A percentile compares a stretch with the other conserved stretches of the same genome.
Conservation (phyloP, 2,888 invertebrate genomes). For the Ligdia adustata region DNA sequence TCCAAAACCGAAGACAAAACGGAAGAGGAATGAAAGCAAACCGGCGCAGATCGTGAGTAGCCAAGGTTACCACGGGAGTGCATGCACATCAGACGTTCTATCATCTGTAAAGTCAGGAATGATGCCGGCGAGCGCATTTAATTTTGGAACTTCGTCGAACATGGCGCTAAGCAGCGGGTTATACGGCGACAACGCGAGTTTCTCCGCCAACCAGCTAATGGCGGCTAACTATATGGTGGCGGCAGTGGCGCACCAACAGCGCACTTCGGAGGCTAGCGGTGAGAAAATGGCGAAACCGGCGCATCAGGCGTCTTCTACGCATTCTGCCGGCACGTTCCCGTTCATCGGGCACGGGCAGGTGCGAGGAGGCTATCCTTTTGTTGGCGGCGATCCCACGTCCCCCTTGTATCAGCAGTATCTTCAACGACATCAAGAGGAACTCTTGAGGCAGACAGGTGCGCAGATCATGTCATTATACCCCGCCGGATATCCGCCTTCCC, state of each 20-base stretch:
- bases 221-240: conserved; percentile 80
- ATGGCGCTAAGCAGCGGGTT: conserved; percentile 82
- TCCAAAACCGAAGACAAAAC: conserved; percentile 61
- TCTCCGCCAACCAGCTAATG: conserved; percentile 87
- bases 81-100: conserved; percentile 81
- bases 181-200: conserved; percentile 86
- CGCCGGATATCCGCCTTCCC: conserved; percentile 85
- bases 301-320: conserved; percentile 68
- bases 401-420: conserved; percentile 90
- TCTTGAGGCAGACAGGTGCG: conserved; percentile 83
- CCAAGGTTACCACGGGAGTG: conserved; percentile 82
- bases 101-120: conserved; percentile 82
- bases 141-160: conserved; percentile 89
- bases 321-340: conserved; percentile 78
- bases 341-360: conserved; percentile 85
- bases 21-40: conserved; percentile 67
- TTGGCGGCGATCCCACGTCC: conserved; percentile 85
- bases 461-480: conserved; percentile 87
- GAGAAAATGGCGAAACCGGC: conserved; percentile 77
- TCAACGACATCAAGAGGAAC: conserved; percentile 85
- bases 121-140: conserved; percentile 93
- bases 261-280: conserved; percentile 57
- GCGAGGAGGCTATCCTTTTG: conserved; percentile 85
- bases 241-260: conserved; percentile 75
- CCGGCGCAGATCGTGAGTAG: conserved; percentile 62